These are phyloP conservation scores for Nesospiza acunhae DNA, from an alignment of 2,113 vertebrate genomes.

Conservation along the genomic window DNA sequence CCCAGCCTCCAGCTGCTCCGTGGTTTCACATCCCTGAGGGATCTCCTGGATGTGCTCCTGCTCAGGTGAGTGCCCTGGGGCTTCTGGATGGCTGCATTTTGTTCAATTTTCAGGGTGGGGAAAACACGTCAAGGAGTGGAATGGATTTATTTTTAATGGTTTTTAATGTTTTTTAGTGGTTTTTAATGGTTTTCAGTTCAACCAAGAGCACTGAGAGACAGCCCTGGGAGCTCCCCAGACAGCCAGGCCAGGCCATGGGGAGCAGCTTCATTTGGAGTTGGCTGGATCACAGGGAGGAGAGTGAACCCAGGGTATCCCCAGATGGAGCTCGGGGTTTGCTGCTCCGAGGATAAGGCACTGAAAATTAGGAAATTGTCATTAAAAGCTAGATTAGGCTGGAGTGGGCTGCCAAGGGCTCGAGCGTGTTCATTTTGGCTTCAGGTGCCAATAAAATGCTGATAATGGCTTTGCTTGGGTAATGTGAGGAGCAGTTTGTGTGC, in stretches of 20 bases:
- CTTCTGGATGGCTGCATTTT: fast-evolving
- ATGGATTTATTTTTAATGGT: neutral
- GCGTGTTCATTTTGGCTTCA: fast-evolving
- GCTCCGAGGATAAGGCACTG: fast-evolving
- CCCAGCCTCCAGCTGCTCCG: neutral
- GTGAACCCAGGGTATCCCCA: fast-evolving
- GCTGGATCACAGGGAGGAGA: neutral
- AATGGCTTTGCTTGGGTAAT: neutral
- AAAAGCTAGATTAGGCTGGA: neutral
- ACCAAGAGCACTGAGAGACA: fast-evolving
- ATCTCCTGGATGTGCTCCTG: neutral
- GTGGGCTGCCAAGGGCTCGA: neutral
- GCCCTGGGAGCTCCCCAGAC: fast-evolving
- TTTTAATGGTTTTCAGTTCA: neutral
- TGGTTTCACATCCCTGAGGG: fast-evolving
- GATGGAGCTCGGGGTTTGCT: neutral
- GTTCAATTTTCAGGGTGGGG: fast-evolving
- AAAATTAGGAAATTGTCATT: neutral
- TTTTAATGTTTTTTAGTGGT: neutral
- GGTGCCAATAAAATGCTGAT: fast-evolving
- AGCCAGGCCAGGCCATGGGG: fast-evolving
- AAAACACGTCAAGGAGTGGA: fast-evolving
- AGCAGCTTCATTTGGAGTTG: fast-evolving
- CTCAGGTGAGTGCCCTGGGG: neutral
- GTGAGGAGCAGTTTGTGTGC: neutral